phyloP scores from a whole-genome alignment of 2,888 invertebrate species.

The Lampropteryx suffumata region DNA sequence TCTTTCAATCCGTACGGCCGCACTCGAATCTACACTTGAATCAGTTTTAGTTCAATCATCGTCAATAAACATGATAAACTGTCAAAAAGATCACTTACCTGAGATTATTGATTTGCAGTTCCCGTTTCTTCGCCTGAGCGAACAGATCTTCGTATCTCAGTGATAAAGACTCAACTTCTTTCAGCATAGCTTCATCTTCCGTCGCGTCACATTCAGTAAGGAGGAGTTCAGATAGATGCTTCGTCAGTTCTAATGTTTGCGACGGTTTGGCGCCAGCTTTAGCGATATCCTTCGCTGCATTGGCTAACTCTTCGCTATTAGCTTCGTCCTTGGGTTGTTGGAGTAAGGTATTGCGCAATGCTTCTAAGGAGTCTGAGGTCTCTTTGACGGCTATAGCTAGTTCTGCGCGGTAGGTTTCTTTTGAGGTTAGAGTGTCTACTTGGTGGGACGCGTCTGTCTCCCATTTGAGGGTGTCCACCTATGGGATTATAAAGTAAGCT shows the following conservation, averaged over 20 bases:
- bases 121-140: constrained; percentile 87
- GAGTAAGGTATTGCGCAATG: constrained; percentile 82
- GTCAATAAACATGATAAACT: not conserved
- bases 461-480: constrained; percentile 89
- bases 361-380: constrained; percentile 85
- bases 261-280: constrained; percentile 90
- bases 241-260: constrained; percentile 90
- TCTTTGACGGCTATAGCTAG: constrained; percentile 88
- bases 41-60: constrained; percentile 9
- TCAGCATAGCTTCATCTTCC: constrained; percentile 85
- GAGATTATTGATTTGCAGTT: constrained; percentile 89
- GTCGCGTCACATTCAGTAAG: constrained; percentile 88
- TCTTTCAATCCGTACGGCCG: constrained; percentile 15
- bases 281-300: constrained; percentile 87
- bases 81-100: constrained; percentile 86
- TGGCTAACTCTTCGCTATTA: constrained; percentile 82
- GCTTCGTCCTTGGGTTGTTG: constrained; percentile 73
- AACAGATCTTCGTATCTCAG: constrained; percentile 87
- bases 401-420: constrained; percentile 92
- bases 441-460: constrained; percentile 91
- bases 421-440: constrained; percentile 92
- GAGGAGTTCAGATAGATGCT: constrained; percentile 89
- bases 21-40: constrained; percentile 7
- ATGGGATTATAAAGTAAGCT: constrained; percentile 31
- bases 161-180: constrained; percentile 85